Percentiles rank a stretch among this genome's conserved stretches.
Conservation (phyloP, 2,113 vertebrate species). For the Neoarius graeffei region DNA sequence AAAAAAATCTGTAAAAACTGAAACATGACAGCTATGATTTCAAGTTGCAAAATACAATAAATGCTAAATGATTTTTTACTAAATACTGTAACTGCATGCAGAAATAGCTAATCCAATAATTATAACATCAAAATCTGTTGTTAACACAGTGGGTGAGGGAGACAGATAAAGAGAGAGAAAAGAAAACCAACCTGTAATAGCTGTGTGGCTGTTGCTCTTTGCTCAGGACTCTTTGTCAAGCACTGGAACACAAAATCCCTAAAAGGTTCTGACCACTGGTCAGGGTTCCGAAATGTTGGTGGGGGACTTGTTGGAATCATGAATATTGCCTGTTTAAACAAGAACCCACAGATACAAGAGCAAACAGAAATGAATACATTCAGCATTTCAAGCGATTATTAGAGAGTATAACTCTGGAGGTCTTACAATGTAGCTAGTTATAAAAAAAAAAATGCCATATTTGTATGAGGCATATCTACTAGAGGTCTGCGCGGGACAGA, state of each 20-base stretch:
- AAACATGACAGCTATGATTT: background rate
- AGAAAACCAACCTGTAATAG: conserved; percentile 82
- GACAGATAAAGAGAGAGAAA: background rate
- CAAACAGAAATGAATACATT: background rate
- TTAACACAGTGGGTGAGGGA: background rate
- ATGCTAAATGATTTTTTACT: background rate
- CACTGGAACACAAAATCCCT: conserved; percentile 98
- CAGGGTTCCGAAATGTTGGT: conserved; percentile 95
- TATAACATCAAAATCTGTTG: background rate
- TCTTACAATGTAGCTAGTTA: background rate
- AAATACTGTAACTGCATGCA: background rate
- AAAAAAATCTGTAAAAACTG: background rate
- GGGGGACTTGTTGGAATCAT: conserved; percentile 99
- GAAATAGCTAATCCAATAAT: background rate
- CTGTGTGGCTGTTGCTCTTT: conserved; percentile 95
- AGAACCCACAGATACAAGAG: background rate
- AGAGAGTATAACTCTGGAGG: background rate
- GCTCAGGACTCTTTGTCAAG: conserved; percentile 96
- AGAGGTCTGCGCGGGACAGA: no score
- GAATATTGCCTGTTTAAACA: conserved; percentile 86
- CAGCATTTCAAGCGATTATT: background rate
- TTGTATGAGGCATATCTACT: background rate
- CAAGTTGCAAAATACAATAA: background rate
- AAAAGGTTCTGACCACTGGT: conserved; percentile 96
- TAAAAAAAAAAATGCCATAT: background rate